Conservation (phyloP, 2,113 vertebrate genomes). For the Paradisaea rubra region DNA sequence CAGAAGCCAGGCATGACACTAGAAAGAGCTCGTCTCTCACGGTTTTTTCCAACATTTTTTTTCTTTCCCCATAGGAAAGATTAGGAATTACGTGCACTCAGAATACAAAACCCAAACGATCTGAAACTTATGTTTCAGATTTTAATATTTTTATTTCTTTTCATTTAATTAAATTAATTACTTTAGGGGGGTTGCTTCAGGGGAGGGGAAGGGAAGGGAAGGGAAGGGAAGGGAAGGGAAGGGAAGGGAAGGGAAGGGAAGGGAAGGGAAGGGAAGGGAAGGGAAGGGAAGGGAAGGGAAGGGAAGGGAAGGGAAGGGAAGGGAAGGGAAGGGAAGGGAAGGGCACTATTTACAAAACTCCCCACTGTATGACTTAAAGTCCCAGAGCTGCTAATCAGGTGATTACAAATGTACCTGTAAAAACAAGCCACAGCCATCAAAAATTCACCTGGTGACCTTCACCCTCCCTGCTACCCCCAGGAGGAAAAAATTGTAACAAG, state of each 20-base stretch:
- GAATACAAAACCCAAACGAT: not conserved
- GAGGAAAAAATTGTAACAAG: not conserved
- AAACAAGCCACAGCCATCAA: not conserved
- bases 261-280: no score
- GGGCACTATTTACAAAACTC: not conserved
- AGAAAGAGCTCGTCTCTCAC: not conserved
- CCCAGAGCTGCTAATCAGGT: not conserved
- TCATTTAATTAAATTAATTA: not conserved
- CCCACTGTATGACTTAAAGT: not conserved
- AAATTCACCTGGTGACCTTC: not conserved
- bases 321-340: not conserved
- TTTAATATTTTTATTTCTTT: not conserved
- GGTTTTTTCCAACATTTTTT: fast-evolving
- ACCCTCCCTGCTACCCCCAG: not conserved
- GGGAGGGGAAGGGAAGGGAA: not conserved
- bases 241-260: not conserved
- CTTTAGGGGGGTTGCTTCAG: not conserved
- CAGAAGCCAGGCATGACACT: not conserved
- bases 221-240: no score
- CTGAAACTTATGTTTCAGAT: not conserved
- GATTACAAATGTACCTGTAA: not conserved
- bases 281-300: no score
- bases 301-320: no score
- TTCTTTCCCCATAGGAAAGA: not conserved
- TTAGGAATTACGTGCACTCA: not conserved